Percentiles rank a stretch among this genome's conserved stretches.
Evolutionary conservation across 2,888 invertebrate species (phyloP).

Genomic region (Ochropleura leucogaster): DNA sequence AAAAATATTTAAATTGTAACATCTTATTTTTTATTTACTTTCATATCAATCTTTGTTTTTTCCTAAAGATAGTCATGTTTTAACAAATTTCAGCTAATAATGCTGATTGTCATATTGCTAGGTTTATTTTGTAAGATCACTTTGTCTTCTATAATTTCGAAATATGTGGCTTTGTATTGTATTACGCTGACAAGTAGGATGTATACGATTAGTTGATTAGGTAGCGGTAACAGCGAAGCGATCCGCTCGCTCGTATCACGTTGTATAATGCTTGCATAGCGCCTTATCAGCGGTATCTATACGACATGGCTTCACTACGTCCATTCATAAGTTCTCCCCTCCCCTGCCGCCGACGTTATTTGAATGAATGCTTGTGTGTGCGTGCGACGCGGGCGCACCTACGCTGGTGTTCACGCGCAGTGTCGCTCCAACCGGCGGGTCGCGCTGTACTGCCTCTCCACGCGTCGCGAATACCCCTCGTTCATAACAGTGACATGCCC

Average conservation of each 20-base stretch:
- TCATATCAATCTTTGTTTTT: slow-evolving; percentile 5
- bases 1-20: slow-evolving; percentile 39
- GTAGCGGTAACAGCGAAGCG: slow-evolving; percentile 64
- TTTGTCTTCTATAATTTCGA: slow-evolving; percentile 65
- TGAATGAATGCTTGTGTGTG: slow-evolving; percentile 85
- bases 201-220: slow-evolving; percentile 65
- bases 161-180: slow-evolving; percentile 62
- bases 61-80: slow-evolving; percentile 5
- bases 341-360: slow-evolving; percentile 71
- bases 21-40: slow-evolving; percentile 50
- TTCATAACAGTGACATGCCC: slow-evolving; percentile 82
- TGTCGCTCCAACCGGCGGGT: slow-evolving; percentile 81
- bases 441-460: slow-evolving; percentile 67
- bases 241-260: slow-evolving; percentile 73
- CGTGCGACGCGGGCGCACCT: slow-evolving; percentile 84
- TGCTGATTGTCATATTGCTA: slow-evolving; percentile 57
- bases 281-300: slow-evolving; percentile 87
- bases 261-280: slow-evolving; percentile 82
- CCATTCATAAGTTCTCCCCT: slow-evolving; percentile 89
- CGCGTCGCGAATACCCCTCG: slow-evolving; percentile 73
- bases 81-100: slow-evolving; percentile 1
- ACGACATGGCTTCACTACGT: slow-evolving; percentile 86
- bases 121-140: slow-evolving; percentile 64
- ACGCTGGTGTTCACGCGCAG: slow-evolving; percentile 74
- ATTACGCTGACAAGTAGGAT: slow-evolving; percentile 71